phyloP scores from a whole-genome alignment of 2,113 vertebrate genomes.

The Acrocephalus arundinaceus region DNA sequence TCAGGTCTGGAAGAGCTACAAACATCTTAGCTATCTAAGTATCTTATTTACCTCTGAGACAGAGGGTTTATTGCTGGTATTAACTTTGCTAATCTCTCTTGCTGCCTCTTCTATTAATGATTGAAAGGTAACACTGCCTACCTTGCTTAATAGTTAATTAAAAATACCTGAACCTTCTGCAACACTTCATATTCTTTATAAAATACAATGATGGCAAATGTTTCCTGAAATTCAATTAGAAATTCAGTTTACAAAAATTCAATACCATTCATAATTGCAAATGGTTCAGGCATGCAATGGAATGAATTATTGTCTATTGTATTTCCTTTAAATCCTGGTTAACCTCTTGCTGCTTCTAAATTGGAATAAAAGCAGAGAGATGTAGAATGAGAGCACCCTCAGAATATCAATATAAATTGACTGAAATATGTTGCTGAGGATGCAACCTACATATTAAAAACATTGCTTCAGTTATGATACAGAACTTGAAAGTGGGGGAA shows the following conservation, averaged over 20 bases:
- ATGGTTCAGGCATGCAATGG: background rate
- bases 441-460: constrained; percentile 15
- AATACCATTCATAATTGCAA: constrained; percentile 20
- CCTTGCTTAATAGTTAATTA: background rate
- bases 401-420: constrained; percentile 32
- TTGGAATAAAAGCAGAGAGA: constrained; percentile 19
- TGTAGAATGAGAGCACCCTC: background rate
- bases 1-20: background rate
- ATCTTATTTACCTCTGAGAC: background rate
- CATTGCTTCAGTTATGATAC: background rate
- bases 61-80: background rate
- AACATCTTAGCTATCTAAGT: background rate
- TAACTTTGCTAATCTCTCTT: background rate
- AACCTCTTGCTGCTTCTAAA: constrained; percentile 11
- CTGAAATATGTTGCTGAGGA: constrained; percentile 23
- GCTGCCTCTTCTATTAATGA: background rate
- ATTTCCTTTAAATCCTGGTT: constrained; percentile 34
- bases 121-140: background rate
- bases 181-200: background rate
- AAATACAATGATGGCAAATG: background rate
- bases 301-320: constrained; percentile 20
- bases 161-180: background rate
- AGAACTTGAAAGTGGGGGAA: background rate
- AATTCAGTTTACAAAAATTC: constrained; percentile 15
- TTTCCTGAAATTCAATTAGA: constrained; percentile 35